phyloP scores from a whole-genome alignment of 2,888 invertebrate species.

The Carpatolechia fugitivella region DNA sequence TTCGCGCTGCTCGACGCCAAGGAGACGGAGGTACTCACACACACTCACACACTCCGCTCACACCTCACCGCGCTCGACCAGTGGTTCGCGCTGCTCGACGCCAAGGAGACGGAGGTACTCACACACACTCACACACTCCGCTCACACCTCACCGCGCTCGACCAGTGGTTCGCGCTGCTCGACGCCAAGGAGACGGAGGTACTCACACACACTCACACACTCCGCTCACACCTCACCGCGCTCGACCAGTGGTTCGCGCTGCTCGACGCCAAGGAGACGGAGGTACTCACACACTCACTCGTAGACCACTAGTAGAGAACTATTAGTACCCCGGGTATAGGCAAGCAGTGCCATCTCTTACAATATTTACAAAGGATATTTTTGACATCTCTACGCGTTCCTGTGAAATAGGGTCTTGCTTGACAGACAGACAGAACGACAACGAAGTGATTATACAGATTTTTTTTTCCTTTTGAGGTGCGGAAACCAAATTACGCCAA shows the following conservation, averaged over 20 bases:
- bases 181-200: slow-evolving; percentile 96
- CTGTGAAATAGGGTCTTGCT: too few species aligned
- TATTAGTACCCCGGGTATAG: too few species aligned
- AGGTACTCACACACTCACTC: slow-evolving; percentile 51
- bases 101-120: slow-evolving; percentile 95
- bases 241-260: slow-evolving; percentile 91
- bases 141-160: slow-evolving; percentile 52
- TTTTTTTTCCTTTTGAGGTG: too few species aligned
- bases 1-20: slow-evolving; percentile 96
- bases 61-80: slow-evolving; percentile 84
- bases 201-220: background rate
- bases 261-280: slow-evolving; percentile 97
- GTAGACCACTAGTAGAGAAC: too few species aligned
- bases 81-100: slow-evolving; percentile 94
- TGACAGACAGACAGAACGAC: too few species aligned
- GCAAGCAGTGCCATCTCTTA: too few species aligned
- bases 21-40: slow-evolving; percentile 87
- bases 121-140: background rate
- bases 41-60: background rate
- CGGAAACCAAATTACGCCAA: too few species aligned
- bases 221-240: slow-evolving; percentile 12
- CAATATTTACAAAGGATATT: too few species aligned
- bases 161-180: slow-evolving; percentile 92
- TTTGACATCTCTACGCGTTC: too few species aligned
- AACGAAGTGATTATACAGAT: too few species aligned